Percentiles rank a stretch among this genome's conserved stretches.
Evolutionary conservation across 1,140 invertebrate genomes (phyloP).

Genomic region (Sinella curviseta): DNA sequence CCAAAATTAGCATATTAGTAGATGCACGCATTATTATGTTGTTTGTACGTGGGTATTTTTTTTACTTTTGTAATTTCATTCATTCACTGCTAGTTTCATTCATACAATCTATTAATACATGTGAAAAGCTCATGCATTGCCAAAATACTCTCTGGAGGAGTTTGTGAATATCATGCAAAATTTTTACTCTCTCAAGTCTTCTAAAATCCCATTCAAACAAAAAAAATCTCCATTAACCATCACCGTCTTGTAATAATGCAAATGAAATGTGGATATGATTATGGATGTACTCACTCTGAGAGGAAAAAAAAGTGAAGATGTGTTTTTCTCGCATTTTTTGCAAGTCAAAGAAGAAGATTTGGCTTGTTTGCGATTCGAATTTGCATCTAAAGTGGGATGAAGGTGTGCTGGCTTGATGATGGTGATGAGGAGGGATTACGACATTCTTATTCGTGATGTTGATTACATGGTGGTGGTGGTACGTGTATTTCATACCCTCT

Average conservation of each 20-base stretch:
- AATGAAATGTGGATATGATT: slow-evolving; percentile 1
- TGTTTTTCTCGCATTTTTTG: neutral
- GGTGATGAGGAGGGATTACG: neutral
- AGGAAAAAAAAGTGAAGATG: neutral
- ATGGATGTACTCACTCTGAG: neutral
- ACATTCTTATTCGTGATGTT: too few relatives aligned
- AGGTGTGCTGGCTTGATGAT: slow-evolving; percentile 9
- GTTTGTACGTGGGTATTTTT: too few relatives aligned
- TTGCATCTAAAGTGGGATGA: neutral
- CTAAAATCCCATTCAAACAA: neutral
- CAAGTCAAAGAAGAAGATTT: neutral
- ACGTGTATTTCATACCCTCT: too few relatives aligned
- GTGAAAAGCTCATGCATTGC: too few relatives aligned
- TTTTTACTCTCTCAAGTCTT: neutral
- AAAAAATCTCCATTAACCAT: neutral
- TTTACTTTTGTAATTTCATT: too few relatives aligned
- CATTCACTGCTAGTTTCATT: too few relatives aligned
- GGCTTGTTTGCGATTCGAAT: slow-evolving; percentile 11
- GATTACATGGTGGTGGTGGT: too few relatives aligned
- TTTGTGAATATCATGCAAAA: too few relatives aligned
- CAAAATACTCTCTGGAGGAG: too few relatives aligned
- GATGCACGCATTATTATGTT: too few relatives aligned
- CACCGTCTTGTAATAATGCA: slow-evolving; percentile 14
- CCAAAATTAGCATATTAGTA: too few relatives aligned
- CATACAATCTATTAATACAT: too few relatives aligned